phyloP scores from a whole-genome alignment of 2,113 vertebrate genomes.

The Mus pahari region DNA sequence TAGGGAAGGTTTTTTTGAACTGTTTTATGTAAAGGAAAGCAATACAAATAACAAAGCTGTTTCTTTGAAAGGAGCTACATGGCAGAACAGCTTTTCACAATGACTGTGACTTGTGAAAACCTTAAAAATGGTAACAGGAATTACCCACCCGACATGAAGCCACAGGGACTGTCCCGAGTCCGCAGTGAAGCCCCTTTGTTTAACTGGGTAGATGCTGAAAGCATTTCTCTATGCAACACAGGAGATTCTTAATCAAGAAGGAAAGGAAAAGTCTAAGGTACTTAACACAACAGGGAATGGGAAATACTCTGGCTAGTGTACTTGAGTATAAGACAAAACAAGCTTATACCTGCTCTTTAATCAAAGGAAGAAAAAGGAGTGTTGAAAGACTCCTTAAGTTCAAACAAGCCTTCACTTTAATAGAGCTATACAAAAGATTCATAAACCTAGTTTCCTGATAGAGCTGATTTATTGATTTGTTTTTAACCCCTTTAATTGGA shows the following conservation, averaged over 20 bases:
- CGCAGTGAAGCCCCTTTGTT: background rate
- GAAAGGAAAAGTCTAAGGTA: background rate
- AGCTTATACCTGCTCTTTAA: background rate
- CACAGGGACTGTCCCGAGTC: background rate
- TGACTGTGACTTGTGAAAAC: constrained; percentile 18
- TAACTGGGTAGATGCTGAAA: background rate
- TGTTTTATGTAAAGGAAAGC: constrained; percentile 4
- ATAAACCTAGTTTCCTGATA: constrained; percentile 6
- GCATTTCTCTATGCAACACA: background rate
- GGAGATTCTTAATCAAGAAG: background rate
- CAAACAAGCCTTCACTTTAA: background rate
- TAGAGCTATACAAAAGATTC: background rate
- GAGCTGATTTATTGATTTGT: background rate
- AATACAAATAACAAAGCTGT: background rate
- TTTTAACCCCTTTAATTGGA: constrained; percentile 20
- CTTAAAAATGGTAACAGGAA: constrained; percentile 12
- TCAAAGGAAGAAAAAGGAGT: background rate
- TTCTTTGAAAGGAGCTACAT: background rate
- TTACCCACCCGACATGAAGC: background rate
- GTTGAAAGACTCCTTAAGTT: background rate
- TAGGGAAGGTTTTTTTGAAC: background rate
- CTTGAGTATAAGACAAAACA: constrained; percentile 25
- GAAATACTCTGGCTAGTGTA: constrained; percentile 40
- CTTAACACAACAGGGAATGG: background rate
- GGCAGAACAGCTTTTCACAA: background rate